These are phyloP conservation scores for Eudyptes chrysolophus DNA, from an alignment of 2,113 vertebrate genomes.

Conservation along the genomic window DNA sequence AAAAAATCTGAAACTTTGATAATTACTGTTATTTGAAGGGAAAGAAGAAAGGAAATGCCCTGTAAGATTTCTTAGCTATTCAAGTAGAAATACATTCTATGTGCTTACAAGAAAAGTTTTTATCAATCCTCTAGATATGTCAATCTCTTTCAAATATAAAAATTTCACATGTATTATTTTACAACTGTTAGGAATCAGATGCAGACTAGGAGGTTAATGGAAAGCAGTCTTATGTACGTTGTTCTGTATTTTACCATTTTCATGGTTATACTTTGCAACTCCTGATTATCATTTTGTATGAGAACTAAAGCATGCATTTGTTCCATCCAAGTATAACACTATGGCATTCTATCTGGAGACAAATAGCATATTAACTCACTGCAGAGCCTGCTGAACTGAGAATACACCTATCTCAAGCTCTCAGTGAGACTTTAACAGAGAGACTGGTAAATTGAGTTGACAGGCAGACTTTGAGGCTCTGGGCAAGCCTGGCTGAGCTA, in stretches of 20 bases:
- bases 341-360: not conserved
- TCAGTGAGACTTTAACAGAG: not conserved
- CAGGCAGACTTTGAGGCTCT: not conserved
- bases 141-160: not conserved
- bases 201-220: not conserved
- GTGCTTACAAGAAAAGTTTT: not conserved
- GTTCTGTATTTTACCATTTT: not conserved
- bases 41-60: not conserved
- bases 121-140: not conserved
- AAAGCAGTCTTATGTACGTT: not conserved
- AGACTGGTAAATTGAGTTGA: not conserved
- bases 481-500: not conserved
- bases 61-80: not conserved
- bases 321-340: not conserved
- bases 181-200: not conserved
- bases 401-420: not conserved
- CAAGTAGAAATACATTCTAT: not conserved
- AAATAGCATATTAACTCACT: not conserved
- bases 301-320: not conserved
- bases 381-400: not conserved
- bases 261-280: not conserved
- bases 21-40: not conserved
- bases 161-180: not conserved
- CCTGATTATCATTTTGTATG: not conserved
- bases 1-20: not conserved